Evolutionary conservation across 2,797 vertebrate species (phyloP), one percentile per base, ranked within the genome.

Genomic region (Ctenochaetus hawaiiensis): DNA sequence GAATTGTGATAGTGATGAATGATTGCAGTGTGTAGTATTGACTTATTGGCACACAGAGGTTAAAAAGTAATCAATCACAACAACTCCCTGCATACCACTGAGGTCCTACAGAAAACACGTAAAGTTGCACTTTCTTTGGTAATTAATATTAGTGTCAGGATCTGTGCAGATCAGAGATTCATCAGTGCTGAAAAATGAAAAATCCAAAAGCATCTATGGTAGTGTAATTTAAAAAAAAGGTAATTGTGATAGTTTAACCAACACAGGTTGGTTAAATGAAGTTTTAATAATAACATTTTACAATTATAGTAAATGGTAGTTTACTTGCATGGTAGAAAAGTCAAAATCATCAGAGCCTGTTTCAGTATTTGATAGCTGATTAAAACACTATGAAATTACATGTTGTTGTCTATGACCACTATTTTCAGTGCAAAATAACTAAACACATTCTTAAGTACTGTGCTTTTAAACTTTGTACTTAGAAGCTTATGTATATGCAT

Each of bases 1-100:
- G 45, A 71, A 75, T 80, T 51, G 52, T 43, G 22, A 47, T 18
- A 44, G 51, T 77, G 80, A 84, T 86, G 51, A 54, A 80, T 80
- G 47, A 30, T 17, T 59, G 49, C 18, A 20, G 1, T 68, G 23
- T 47, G 22, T 41, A 8, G 6, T 18, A 84, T 61, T 62, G 77
- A 71, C 61, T 76, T 67, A 34, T 64, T 77, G 56, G n/a, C 51
- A 66, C 22, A 10, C 37, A 63, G 48, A 52, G 39, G 17, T 78
- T 74, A 73, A 72, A 64, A 71, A 41, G 44, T 30, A 61, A 85
- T 75, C 22, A 49, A 69, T 75, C 77, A 77, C 56, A 54, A 37
- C 12, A 34, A 34, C 18, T 37, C 47, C 49, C 14, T 47, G 49
- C 45, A 23, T 16, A 58, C n/a, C 6, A 58, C 18, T 18, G 41